phyloP scores from a whole-genome alignment of 2,113 vertebrate species.

The Hoplias malabaricus region DNA sequence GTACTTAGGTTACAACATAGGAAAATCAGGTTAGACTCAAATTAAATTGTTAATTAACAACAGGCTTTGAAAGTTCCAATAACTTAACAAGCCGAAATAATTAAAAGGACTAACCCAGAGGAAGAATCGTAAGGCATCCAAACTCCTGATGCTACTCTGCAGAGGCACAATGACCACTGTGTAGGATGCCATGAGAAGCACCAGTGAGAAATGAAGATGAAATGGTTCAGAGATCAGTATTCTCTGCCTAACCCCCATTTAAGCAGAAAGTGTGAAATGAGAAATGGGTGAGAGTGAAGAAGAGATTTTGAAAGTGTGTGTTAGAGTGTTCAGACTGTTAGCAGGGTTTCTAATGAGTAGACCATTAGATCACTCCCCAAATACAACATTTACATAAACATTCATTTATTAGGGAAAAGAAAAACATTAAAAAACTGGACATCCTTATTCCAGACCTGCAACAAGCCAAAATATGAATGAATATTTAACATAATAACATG shows the following conservation, averaged over 20 bases:
- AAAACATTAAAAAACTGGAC: not conserved
- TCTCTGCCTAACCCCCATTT: conserved; percentile 7
- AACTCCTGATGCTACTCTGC: conserved; percentile 3
- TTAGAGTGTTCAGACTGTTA: not conserved
- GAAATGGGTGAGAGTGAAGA: not conserved
- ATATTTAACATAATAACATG: not conserved
- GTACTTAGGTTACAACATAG: too few species aligned
- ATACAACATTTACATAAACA: not conserved
- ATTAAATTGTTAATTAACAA: too few species aligned
- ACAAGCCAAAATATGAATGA: not conserved
- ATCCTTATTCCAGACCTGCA: not conserved
- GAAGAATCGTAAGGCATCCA: conserved; percentile 39
- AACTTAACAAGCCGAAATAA: not conserved
- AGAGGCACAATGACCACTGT: conserved; percentile 28
- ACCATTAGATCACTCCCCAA: too few species aligned
- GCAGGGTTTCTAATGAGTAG: not conserved
- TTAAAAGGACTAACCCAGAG: conserved; percentile 31
- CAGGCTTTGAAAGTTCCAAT: not conserved
- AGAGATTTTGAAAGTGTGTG: not conserved
- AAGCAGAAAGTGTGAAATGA: conserved; percentile 5
- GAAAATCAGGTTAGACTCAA: too few species aligned
- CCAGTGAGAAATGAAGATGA: not conserved
- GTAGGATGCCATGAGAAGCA: conserved; percentile 29
- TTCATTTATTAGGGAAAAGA: not conserved
- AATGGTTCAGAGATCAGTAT: not conserved